Percentiles rank a stretch among this genome's conserved stretches.
Evolutionary conservation across 2,797 vertebrate species (phyloP).

Genomic region (Amniataba percoides): DNA sequence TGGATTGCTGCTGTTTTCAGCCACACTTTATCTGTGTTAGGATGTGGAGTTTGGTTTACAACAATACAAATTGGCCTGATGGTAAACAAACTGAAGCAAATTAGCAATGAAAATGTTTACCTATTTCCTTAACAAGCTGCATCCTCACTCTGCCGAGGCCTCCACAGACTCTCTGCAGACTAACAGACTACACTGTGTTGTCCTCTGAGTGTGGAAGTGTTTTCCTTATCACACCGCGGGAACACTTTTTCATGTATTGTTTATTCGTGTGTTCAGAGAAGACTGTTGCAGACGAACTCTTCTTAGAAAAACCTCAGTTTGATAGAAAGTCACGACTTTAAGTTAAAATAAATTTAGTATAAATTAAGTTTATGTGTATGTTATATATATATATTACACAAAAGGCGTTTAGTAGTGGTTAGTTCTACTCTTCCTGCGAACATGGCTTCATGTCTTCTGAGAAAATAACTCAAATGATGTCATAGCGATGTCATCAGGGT

Average conservation of each 20-base stretch:
- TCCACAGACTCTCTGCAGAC: slow-evolving; percentile 39
- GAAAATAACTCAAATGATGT: too few species aligned
- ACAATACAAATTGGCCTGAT: slow-evolving; percentile 79
- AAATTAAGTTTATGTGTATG: too few species aligned
- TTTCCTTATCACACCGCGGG: slow-evolving; percentile 8
- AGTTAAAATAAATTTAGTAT: background rate
- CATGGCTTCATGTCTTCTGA: too few species aligned
- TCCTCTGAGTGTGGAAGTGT: slow-evolving; percentile 52
- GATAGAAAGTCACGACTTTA: background rate
- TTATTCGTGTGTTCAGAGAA: background rate
- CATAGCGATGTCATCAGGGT: too few species aligned
- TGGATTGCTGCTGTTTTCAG: slow-evolving; percentile 73
- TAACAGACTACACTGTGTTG: slow-evolving; percentile 50
- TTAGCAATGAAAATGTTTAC: slow-evolving; percentile 79
- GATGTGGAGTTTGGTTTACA: slow-evolving; percentile 63
- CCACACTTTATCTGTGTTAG: slow-evolving; percentile 75
- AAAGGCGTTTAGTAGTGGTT: too few species aligned
- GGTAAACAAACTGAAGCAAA: slow-evolving; percentile 78
- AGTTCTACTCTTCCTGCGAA: too few species aligned
- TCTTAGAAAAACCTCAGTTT: background rate
- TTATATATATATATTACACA: too few species aligned
- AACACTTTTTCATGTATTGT: background rate
- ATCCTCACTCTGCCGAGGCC: slow-evolving; percentile 66
- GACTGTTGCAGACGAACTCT: background rate
- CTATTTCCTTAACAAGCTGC: slow-evolving; percentile 77